Evolutionary conservation across 2,888 invertebrate species (phyloP).

Genomic region (Timema podura): DNA sequence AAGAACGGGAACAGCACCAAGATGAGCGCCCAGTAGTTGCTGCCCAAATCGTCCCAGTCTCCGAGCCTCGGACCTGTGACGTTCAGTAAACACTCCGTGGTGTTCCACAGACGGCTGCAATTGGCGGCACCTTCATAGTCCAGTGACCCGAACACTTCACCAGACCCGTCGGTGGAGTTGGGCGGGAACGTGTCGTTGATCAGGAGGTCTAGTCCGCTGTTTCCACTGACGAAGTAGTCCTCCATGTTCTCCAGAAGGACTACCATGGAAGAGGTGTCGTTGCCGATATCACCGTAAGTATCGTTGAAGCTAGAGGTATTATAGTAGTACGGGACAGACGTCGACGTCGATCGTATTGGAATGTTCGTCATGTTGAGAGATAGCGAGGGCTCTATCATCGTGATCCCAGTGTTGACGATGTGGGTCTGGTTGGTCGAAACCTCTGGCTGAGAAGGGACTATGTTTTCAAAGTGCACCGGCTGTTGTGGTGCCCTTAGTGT

Average conservation of each 20-base stretch:
- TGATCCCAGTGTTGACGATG: too few relatives aligned
- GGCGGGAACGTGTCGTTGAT: slow-evolving; percentile 4
- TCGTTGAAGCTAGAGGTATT: too few relatives aligned
- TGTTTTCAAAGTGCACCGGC: too few relatives aligned
- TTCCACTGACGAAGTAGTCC: background rate
- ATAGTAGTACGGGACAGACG: too few relatives aligned
- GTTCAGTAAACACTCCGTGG: slow-evolving; percentile 5
- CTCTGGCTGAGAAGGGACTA: too few relatives aligned
- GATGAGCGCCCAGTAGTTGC: slow-evolving; percentile 76
- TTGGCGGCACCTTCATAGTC: background rate
- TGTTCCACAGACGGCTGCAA: slow-evolving; percentile 9
- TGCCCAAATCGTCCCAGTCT: background rate
- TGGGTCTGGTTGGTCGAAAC: too few relatives aligned
- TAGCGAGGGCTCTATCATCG: too few relatives aligned
- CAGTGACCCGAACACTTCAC: slow-evolving; percentile 4
- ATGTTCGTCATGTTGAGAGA: too few relatives aligned
- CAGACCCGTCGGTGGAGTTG: background rate
- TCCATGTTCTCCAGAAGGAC: background rate
- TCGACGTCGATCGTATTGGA: too few relatives aligned
- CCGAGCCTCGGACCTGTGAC: background rate
- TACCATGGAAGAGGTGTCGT: background rate
- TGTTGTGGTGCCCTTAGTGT: too few relatives aligned
- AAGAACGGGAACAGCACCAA: slow-evolving; percentile 88
- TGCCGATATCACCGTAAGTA: too few relatives aligned
- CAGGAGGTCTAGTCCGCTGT: background rate